Evolutionary conservation across 2,888 invertebrate species (phyloP), one percentile per base, ranked within the genome.

Genomic region (Mythimna ferrago): DNA sequence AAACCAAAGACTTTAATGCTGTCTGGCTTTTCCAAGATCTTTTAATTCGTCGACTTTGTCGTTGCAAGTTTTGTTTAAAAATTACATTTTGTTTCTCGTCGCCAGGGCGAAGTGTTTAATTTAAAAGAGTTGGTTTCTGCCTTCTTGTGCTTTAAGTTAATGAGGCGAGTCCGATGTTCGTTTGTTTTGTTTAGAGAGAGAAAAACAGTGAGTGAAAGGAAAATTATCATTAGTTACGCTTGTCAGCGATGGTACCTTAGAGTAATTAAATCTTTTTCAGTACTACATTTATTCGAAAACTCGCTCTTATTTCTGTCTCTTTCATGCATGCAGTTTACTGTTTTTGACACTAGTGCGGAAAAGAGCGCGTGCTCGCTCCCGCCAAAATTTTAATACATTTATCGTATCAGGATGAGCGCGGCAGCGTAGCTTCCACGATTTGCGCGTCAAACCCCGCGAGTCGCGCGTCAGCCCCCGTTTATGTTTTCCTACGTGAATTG

Each of bases 61-160:
- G 70, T 81, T 77, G 66, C 67, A 76, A 80, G 73, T 80, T 88
- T 88, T 83, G 85, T 85, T 86, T 75, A 77, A 81, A 68, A 84
- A 87, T 86, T 81, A 80, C 82, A 73, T 74, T 86, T 81, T 77
- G 71, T 82, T 81, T 84, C 70, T 62, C 71, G 68, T 68, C 72
- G 53, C 71, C 26, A 68, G 65, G 44, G 60, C 44, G 65, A 71
- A 71, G 66, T 80, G 56, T 75, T 83, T 78, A 76, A 82, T 84
- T 85, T 79, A 82, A 82, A 85, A 72, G 81, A 76, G 71, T 80
- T 66, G 71, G 65, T 75, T 73, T 48, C 16, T 48, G 44, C 44
- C 71, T 72, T 62, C n/a, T 66, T 82, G 79, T 82, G 54, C 61
- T 82, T 71, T 74, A 80, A 73, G 78, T 83, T 83, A 81, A 82